These are phyloP conservation scores for Passer domesticus DNA, from an alignment of 2,113 vertebrate genomes.

Conservation along the genomic window DNA sequence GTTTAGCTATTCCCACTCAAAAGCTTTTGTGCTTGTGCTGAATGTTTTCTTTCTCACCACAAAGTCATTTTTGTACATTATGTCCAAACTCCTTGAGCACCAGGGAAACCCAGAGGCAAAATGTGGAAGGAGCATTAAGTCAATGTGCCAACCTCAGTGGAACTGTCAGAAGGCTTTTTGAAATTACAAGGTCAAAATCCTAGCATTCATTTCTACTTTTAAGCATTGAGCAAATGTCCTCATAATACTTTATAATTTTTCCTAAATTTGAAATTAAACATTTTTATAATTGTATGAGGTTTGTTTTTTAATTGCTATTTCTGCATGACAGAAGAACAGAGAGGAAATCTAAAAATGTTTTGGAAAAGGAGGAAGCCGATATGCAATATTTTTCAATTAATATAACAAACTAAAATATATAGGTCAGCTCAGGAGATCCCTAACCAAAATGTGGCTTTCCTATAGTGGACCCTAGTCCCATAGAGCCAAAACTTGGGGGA, in stretches of 20 bases:
- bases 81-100: background rate
- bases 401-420: background rate
- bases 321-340: background rate
- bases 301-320: background rate
- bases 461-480: background rate
- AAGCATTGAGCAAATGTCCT: background rate
- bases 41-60: background rate
- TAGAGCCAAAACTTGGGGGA: background rate
- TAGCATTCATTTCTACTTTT: background rate
- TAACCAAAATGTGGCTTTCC: background rate
- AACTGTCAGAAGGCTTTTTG: background rate
- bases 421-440: background rate
- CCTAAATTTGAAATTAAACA: background rate
- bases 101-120: background rate
- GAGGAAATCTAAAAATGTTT: background rate
- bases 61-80: background rate
- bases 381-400: background rate
- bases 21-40: background rate
- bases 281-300: background rate
- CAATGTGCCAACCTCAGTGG: accelerated
- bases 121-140: background rate
- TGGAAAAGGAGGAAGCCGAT: background rate
- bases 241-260: background rate
- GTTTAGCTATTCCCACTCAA: background rate
- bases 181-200: background rate